Conservation (phyloP, 2,888 invertebrate species). For the Hipparchia semele region DNA sequence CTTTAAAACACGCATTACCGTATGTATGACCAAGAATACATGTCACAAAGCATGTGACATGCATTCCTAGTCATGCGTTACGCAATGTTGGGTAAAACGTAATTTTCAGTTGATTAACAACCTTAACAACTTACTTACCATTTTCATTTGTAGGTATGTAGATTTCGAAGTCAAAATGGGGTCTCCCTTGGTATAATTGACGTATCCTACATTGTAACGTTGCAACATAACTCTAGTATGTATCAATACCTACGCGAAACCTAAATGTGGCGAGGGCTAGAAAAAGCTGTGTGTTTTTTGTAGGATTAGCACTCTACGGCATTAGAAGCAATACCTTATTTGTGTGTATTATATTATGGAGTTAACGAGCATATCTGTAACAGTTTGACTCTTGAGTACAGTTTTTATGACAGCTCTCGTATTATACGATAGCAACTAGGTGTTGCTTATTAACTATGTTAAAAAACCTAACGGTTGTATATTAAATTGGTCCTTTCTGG, state of each 20-base stretch:
- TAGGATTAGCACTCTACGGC: slow-evolving; percentile 28
- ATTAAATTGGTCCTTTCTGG: slow-evolving; percentile 5
- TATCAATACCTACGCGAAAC: neutral
- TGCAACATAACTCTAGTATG: slow-evolving; percentile 15
- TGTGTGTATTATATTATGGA: slow-evolving; percentile 24
- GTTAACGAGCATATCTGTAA: slow-evolving; percentile 38
- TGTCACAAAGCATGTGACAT: neutral
- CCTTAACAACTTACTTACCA: slow-evolving; percentile 41
- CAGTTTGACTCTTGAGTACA: slow-evolving; percentile 30
- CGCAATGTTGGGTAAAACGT: slow-evolving; percentile 32
- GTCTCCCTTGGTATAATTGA: slow-evolving; percentile 39
- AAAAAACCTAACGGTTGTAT: neutral
- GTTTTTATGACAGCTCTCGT: slow-evolving; percentile 13
- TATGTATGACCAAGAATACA: too few species aligned
- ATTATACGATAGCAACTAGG: neutral
- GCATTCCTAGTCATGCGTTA: slow-evolving; percentile 20
- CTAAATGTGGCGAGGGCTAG: slow-evolving; percentile 30
- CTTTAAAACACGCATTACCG: too few species aligned
- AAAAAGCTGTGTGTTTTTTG: slow-evolving; percentile 36
- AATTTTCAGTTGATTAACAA: slow-evolving; percentile 39
- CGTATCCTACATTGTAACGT: slow-evolving; percentile 39
- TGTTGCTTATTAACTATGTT: neutral
- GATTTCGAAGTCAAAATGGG: slow-evolving; percentile 45
- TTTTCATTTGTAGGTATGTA: slow-evolving; percentile 45
- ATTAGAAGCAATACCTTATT: slow-evolving; percentile 34